A percentile compares a stretch with the other conserved stretches of the same genome.
phyloP scores from a whole-genome alignment of 2,888 invertebrate genomes.

The Orthosia incerta region DNA sequence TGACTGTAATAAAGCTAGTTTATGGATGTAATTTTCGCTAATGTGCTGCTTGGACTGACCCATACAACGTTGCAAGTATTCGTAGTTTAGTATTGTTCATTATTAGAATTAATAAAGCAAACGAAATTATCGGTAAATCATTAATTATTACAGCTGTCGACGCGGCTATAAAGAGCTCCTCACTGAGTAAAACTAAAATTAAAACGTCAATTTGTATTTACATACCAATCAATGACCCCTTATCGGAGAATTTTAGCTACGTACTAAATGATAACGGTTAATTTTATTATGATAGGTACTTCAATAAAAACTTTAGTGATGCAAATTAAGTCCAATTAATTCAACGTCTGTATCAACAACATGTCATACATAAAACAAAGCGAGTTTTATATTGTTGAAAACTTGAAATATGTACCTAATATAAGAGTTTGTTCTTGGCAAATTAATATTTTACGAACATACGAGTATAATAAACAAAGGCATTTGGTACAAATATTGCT shows the following conservation, averaged over 20 bases:
- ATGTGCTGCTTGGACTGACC: too few species aligned
- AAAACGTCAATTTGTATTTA: slow-evolving; percentile 1
- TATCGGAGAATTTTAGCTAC: slow-evolving; percentile 3
- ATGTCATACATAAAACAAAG: slow-evolving; percentile 7
- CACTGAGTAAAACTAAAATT: neutral
- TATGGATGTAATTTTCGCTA: too few species aligned
- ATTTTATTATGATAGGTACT: slow-evolving; percentile 8
- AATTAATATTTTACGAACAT: too few species aligned
- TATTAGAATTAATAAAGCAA: neutral
- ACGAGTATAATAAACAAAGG: too few species aligned
- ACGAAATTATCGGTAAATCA: too few species aligned
- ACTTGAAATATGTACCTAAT: neutral
- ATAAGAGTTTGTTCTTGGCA: neutral
- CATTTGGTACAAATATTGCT: neutral
- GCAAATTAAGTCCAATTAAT: slow-evolving; percentile 29
- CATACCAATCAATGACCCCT: slow-evolving; percentile 17
- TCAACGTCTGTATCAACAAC: slow-evolving; percentile 3
- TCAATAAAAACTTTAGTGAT: slow-evolving; percentile 35
- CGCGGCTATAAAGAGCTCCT: neutral
- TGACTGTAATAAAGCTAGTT: too few species aligned
- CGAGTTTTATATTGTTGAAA: slow-evolving; percentile 5
- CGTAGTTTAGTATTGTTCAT: neutral
- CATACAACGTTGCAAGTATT: too few species aligned
- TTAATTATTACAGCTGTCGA: neutral
- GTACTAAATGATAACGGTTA: slow-evolving; percentile 17